Evolutionary conservation across 2,888 invertebrate species (phyloP).

Genomic region (Macropis europaea): DNA sequence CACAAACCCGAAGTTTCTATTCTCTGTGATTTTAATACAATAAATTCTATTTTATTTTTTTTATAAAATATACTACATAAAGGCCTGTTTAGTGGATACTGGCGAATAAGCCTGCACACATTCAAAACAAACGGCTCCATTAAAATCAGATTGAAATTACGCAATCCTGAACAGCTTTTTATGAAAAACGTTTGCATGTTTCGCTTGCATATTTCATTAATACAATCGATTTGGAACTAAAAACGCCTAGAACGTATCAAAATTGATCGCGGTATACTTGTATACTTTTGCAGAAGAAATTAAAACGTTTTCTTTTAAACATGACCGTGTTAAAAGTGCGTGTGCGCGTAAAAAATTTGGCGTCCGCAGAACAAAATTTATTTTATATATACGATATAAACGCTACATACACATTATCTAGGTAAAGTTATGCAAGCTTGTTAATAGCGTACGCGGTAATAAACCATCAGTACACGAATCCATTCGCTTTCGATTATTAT

Average conservation of each 20-base stretch:
- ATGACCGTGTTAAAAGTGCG: conserved; percentile 12
- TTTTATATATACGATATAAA: conserved; percentile 38
- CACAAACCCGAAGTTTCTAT: conserved; percentile 62
- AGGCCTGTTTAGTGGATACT: conserved; percentile 68
- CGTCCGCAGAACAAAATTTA: conserved; percentile 33
- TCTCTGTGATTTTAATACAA: conserved; percentile 33
- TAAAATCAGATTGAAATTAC: neutral
- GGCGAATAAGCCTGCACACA: conserved; percentile 65
- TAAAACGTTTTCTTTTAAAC: conserved; percentile 10
- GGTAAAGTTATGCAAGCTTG: conserved; percentile 22
- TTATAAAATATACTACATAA: conserved; percentile 59
- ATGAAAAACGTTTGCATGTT: neutral
- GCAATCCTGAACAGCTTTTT: neutral
- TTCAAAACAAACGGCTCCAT: conserved; percentile 32
- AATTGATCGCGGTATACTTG: conserved; percentile 1
- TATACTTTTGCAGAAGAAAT: conserved; percentile 1
- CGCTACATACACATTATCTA: conserved; percentile 30
- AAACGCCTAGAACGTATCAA: neutral
- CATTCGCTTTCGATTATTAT: conserved; percentile 19
- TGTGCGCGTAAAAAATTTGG: conserved; percentile 24
- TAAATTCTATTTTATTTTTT: conserved; percentile 56
- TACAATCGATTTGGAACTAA: neutral
- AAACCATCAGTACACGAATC: conserved; percentile 12
- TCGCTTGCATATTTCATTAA: conserved; percentile 9
- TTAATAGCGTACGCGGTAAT: conserved; percentile 1